Percentiles rank a stretch among this genome's conserved stretches.
phyloP scores from a whole-genome alignment of 2,888 invertebrate genomes.

The Chymomyza amoena region DNA sequence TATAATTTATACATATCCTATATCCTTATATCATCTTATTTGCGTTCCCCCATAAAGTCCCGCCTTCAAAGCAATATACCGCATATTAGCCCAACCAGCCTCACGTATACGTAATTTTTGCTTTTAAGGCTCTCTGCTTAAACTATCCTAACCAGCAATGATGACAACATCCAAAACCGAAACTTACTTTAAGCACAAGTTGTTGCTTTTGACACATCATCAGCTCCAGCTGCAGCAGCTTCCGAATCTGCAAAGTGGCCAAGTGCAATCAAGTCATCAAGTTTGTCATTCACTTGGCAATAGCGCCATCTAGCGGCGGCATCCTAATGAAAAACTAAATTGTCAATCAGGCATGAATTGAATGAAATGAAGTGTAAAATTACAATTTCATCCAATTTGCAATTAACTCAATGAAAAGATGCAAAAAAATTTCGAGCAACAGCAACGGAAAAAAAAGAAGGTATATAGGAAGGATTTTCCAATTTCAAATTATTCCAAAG shows the following conservation, averaged over 20 bases:
- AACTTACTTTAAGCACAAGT: not conserved
- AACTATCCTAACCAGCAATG: too few species aligned
- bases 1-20: too few species aligned
- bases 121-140: too few species aligned
- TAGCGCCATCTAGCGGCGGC: slow-evolving; percentile 6
- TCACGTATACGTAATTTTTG: too few species aligned
- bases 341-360: slow-evolving; percentile 77
- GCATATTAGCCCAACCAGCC: too few species aligned
- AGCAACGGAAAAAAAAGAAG: slow-evolving; percentile 15
- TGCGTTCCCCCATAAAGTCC: too few species aligned
- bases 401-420: slow-evolving; percentile 75
- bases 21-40: too few species aligned
- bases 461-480: slow-evolving; percentile 29
- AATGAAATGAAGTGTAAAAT: slow-evolving; percentile 77
- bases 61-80: too few species aligned
- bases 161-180: not conserved
- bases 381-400: slow-evolving; percentile 78
- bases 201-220: too few species aligned
- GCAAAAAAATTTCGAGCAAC: slow-evolving; percentile 25
- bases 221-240: too few species aligned
- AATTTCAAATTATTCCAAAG: slow-evolving; percentile 72
- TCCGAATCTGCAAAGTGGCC: not conserved
- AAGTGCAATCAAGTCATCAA: slow-evolving; percentile 22
- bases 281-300: slow-evolving; percentile 35
- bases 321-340: slow-evolving; percentile 76